A percentile compares a stretch with the other conserved stretches of the same genome.
Evolutionary conservation across 2,113 vertebrate species (phyloP).

Genomic region (Cheilinus undulatus): DNA sequence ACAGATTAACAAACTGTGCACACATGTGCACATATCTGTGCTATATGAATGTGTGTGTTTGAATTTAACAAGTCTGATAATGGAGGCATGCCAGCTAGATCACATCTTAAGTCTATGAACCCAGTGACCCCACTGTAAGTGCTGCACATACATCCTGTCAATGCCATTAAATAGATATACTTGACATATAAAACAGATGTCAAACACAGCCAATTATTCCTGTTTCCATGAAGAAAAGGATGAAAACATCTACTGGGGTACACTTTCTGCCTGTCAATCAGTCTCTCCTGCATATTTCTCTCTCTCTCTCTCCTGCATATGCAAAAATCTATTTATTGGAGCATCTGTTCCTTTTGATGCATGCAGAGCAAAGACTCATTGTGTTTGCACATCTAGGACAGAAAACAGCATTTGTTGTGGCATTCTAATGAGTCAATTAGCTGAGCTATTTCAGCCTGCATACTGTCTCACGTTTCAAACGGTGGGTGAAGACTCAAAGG

Average conservation of each 20-base stretch:
- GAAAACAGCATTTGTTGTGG: not conserved
- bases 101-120: constrained; percentile 24
- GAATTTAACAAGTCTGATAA: constrained; percentile 14
- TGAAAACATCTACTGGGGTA: not conserved
- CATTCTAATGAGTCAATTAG: not conserved
- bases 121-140: constrained; percentile 22
- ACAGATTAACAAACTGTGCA: too few relatives aligned
- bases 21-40: not conserved
- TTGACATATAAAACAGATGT: not conserved
- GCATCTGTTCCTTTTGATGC: not conserved
- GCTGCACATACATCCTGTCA: not conserved
- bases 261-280: not conserved
- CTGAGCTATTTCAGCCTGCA: not conserved
- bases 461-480: not conserved
- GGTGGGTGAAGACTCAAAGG: not conserved
- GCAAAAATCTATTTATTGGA: not conserved
- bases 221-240: not conserved
- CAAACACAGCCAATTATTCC: too few relatives aligned
- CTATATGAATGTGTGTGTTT: not conserved
- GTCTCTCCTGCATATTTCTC: not conserved
- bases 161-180: not conserved
- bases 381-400: not conserved
- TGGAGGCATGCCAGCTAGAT: constrained; percentile 1
- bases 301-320: not conserved
- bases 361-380: not conserved